Evolutionary conservation across 2,888 invertebrate species (phyloP).

Genomic region (Bedellia somnulentella): DNA sequence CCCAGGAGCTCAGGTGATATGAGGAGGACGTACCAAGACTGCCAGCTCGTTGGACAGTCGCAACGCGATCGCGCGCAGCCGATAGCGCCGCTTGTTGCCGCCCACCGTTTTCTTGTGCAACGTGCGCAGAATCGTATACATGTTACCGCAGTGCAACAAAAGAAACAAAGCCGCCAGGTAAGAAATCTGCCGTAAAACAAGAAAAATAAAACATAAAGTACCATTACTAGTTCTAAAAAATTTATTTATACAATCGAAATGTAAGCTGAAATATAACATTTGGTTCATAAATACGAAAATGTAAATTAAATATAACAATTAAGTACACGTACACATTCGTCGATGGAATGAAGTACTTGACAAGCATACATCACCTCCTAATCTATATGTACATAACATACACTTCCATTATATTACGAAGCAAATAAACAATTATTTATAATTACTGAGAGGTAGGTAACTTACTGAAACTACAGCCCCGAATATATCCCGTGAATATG

Average conservation of each 20-base stretch:
- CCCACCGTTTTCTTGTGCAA: conserved; percentile 80
- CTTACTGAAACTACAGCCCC: too few species aligned
- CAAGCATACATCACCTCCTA: too few species aligned
- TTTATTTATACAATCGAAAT: conserved; percentile 36
- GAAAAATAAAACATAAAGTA: conserved; percentile 17
- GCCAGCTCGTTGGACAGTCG: conserved; percentile 45
- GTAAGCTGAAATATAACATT: conserved; percentile 1
- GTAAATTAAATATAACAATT: too few species aligned
- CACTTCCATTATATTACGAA: too few species aligned
- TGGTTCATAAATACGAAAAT: background rate
- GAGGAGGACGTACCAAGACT: conserved; percentile 37
- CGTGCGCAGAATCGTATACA: conserved; percentile 81
- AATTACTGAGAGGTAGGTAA: too few species aligned
- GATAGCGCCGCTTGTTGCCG: conserved; percentile 62
- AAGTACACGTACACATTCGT: too few species aligned
- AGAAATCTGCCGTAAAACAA: conserved; percentile 66
- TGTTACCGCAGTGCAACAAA: conserved; percentile 85
- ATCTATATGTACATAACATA: too few species aligned
- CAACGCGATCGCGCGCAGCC: conserved; percentile 55
- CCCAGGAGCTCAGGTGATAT: too few species aligned
- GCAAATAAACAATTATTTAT: too few species aligned
- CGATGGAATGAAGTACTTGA: too few species aligned
- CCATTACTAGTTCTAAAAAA: conserved; percentile 30
- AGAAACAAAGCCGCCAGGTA: conserved; percentile 84
- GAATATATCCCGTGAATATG: too few species aligned